phyloP scores from a whole-genome alignment of 1,140 invertebrate genomes.

The Neodiprion virginianus region DNA sequence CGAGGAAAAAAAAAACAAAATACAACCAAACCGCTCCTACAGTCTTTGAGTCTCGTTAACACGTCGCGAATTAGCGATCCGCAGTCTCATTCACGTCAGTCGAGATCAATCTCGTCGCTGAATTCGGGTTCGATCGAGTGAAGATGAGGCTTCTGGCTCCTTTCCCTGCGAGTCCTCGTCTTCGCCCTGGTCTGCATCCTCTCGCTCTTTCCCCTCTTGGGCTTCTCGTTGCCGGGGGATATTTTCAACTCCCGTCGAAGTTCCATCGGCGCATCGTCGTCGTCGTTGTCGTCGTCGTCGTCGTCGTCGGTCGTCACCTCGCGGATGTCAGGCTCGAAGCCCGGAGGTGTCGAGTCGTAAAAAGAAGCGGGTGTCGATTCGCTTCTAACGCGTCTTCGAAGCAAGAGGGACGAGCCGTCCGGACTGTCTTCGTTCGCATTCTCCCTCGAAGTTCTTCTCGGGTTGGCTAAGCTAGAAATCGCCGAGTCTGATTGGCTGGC shows the following conservation, averaged over 20 bases:
- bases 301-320: conserved; percentile 24
- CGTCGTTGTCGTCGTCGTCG: conserved; percentile 19
- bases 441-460: conserved; percentile 21
- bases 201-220: conserved; percentile 21
- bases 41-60: background rate
- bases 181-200: conserved; percentile 14
- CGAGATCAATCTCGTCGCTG: conserved; percentile 32
- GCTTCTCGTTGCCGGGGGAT: conserved; percentile 26
- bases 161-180: conserved; percentile 19
- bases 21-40: background rate
- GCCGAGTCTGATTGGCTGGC: conserved; percentile 54
- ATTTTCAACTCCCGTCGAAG: conserved; percentile 32
- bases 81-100: background rate
- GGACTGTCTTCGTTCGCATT: conserved; percentile 17
- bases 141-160: conserved; percentile 18
- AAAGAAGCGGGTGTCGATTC: conserved; percentile 10
- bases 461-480: conserved; percentile 57
- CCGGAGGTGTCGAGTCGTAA: conserved; percentile 22
- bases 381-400: conserved; percentile 32
- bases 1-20: background rate
- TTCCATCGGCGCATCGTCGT: conserved; percentile 19
- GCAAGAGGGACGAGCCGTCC: conserved; percentile 1
- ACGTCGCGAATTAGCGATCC: no score
- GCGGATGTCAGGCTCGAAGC: conserved; percentile 10
- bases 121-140: conserved; percentile 28